These are phyloP conservation scores for Sebastes nivosus DNA, from an alignment of 2,797 vertebrate genomes.

Conservation along the genomic window DNA sequence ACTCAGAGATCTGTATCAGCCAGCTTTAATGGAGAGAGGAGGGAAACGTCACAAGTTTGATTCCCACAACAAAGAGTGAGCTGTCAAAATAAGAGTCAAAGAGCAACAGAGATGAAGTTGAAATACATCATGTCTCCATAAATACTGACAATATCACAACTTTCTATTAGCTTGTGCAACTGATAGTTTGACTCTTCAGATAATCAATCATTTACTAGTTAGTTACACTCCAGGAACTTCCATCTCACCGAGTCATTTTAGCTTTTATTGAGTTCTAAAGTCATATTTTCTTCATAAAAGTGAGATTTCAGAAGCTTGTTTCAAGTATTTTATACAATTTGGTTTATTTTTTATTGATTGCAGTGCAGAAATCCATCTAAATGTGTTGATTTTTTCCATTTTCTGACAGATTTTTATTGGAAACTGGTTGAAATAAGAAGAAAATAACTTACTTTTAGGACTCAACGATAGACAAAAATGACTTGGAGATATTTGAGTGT, in stretches of 20 bases:
- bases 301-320: background rate
- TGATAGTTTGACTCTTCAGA: background rate
- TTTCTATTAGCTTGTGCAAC: background rate
- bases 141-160: background rate
- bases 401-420: background rate
- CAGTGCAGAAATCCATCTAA: background rate
- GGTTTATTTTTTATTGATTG: background rate
- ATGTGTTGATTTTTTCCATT: background rate
- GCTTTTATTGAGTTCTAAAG: background rate
- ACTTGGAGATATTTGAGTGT: background rate
- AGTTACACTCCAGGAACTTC: background rate
- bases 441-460: too few species aligned
- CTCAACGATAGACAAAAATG: background rate
- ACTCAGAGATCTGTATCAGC: conserved; percentile 24
- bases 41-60: conserved; percentile 33
- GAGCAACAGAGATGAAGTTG: background rate
- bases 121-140: background rate
- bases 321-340: background rate
- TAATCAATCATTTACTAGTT: background rate
- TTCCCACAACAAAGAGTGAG: conserved; percentile 38
- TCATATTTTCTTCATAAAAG: background rate
- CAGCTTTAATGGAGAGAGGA: background rate
- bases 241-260: background rate
- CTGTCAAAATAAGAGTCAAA: conserved; percentile 17
- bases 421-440: background rate